Base-by-base conservation (phyloP, 1,140 invertebrate genomes). In the Diuraphis noxia region DNA sequence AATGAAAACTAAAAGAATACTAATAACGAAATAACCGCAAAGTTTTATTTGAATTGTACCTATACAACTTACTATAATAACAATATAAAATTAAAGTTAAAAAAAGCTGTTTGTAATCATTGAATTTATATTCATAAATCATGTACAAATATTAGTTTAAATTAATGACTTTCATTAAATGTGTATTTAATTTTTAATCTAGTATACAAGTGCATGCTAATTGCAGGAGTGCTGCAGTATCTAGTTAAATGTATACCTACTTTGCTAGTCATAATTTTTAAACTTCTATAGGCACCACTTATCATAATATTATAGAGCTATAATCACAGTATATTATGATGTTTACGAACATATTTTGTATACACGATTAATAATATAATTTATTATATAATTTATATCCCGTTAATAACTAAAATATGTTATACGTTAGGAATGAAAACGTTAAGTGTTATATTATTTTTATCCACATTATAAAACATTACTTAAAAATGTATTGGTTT, bases 101-200 rank as follows among this genome's bases (percentile, higher is more conserved):
- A 56, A 72, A 72, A 72, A n/a, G 13, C 56, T 17, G 13, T n/a
- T 17, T 72, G 56, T n/a, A 72, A 10, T n/a, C 2, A 21, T 49
- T 49, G 19, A 2, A 49, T 49, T 46, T 49, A 13, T 49, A 23
- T 21, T 49, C 46, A n/a, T n/a, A n/a, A 72, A 72, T 72, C n/a
- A n/a, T 72, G 30, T 72, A 72, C 34, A n/a, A 72, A 72, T n/a
- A 17, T 72, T 72, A 30, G 30, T 72, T 56, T 56, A 56, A 34
- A n/a, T n/a, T 72, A 72, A 72, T 72, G 56, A 72, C 56, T 72
- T 72, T 72, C 56, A 72, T 72, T n/a, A 72, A 72, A n/a, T 72
- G 19, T 49, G 46, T 21, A 49, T 49, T 49, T n/a, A n/a, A 17
- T 72, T 72, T n/a, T 72, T 72, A 72, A 34, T 72, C 17, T 5